A percentile compares a stretch with the other conserved stretches of the same genome.
phyloP scores from a whole-genome alignment of 2,888 invertebrate genomes.

The Stenodema calcarata region DNA sequence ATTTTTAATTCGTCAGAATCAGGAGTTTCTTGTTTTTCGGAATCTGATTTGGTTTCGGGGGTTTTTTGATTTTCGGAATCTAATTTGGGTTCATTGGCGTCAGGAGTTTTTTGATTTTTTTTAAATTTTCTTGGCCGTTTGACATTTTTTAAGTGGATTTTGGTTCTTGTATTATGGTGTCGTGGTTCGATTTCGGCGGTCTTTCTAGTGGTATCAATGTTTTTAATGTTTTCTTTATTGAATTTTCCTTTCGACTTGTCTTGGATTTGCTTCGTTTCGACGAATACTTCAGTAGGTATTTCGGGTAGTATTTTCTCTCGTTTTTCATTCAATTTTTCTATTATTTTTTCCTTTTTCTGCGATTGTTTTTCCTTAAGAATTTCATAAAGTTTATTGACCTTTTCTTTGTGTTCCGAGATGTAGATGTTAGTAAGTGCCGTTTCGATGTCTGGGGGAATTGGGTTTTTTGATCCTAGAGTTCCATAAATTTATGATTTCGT shows the following conservation, averaged over 20 bases:
- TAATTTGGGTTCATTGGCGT: too few species aligned
- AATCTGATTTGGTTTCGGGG: too few species aligned
- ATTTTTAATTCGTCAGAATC: too few species aligned
- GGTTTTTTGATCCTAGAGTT: not conserved
- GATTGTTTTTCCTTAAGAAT: not conserved
- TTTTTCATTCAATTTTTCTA: not conserved
- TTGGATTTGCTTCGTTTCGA: not conserved
- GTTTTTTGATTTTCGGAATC: too few species aligned
- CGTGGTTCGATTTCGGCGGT: too few species aligned
- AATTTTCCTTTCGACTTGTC: not conserved
- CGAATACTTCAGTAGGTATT: not conserved
- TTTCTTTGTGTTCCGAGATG: not conserved
- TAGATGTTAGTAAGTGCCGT: not conserved
- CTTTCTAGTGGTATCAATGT: too few species aligned
- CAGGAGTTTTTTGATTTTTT: too few species aligned
- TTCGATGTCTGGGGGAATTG: not conserved
- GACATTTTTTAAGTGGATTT: too few species aligned
- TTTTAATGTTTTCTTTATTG: too few species aligned
- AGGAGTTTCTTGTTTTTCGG: too few species aligned
- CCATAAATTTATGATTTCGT: conserved; percentile 6
- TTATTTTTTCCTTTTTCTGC: not conserved
- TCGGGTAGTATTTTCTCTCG: not conserved
- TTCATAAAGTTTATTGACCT: not conserved
- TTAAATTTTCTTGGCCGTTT: too few species aligned
- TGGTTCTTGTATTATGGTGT: too few species aligned